Evolutionary conservation across 2,113 vertebrate species (phyloP).

Genomic region (Agapornis roseicollis): DNA sequence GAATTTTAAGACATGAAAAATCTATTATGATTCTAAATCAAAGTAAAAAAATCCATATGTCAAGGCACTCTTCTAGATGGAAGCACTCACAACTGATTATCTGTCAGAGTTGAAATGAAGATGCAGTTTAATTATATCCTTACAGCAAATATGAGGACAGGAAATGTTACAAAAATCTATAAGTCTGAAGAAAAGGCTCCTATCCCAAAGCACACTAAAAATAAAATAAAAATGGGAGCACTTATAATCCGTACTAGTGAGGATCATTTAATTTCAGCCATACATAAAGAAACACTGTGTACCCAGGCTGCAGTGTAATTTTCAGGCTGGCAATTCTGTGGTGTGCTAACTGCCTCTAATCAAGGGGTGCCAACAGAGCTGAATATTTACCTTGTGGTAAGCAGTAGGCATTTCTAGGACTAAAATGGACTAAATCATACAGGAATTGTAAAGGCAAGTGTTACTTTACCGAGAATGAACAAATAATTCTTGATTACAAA

Average conservation of each 20-base stretch:
- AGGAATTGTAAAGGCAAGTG: background rate
- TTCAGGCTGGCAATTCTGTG: background rate
- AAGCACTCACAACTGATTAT: background rate
- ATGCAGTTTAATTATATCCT: background rate
- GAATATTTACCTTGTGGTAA: background rate
- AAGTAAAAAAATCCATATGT: background rate
- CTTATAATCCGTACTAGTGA: accelerated
- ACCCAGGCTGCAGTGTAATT: background rate
- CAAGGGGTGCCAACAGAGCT: background rate
- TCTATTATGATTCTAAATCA: background rate
- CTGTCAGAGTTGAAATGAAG: background rate
- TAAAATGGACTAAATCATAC: background rate
- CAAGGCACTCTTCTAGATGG: background rate
- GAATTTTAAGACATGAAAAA: background rate
- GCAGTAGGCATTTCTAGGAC: background rate
- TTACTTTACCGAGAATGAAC: background rate
- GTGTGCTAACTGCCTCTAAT: background rate
- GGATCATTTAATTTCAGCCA: background rate
- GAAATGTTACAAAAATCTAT: background rate
- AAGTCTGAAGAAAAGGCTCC: background rate
- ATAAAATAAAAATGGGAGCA: background rate
- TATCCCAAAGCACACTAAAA: background rate
- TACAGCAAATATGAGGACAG: background rate
- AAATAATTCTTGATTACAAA: background rate
- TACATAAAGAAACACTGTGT: background rate